These are phyloP conservation scores for Heterocephalus glaber DNA, from an alignment of 2,113 vertebrate species.

Conservation along the genomic window DNA sequence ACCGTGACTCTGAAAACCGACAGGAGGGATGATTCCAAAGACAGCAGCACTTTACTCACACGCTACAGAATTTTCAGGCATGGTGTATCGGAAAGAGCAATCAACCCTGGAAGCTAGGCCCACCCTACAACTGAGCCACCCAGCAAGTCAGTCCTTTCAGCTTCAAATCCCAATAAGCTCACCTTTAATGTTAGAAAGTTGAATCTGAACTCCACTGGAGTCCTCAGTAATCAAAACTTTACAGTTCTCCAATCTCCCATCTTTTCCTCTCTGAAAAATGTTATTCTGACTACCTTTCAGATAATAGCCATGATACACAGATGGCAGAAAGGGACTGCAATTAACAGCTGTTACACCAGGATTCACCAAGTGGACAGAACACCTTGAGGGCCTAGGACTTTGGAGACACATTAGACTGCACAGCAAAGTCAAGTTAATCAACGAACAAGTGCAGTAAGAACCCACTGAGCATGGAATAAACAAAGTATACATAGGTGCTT, in stretches of 20 bases:
- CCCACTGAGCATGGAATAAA: neutral
- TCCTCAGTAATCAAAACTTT: neutral
- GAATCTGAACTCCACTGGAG: neutral
- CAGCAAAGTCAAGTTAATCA: neutral
- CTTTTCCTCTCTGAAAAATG: neutral
- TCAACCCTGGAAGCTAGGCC: neutral
- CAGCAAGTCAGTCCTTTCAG: neutral
- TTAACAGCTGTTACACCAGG: neutral
- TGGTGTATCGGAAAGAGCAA: neutral
- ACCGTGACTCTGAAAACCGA: conserved; percentile 4
- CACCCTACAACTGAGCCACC: neutral
- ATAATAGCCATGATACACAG: neutral
- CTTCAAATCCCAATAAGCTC: neutral
- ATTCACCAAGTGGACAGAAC: neutral
- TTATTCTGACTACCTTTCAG: neutral
- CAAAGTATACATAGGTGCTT: neutral
- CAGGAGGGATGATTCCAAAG: neutral
- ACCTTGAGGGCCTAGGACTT: neutral
- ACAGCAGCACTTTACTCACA: neutral
- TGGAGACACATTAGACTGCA: neutral
- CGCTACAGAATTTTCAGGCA: neutral
- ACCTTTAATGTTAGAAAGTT: neutral
- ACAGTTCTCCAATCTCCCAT: neutral
- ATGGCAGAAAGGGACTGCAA: neutral
- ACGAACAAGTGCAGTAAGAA: neutral